phyloP scores from a whole-genome alignment of 2,113 vertebrate species.

The Gobio gobio region DNA sequence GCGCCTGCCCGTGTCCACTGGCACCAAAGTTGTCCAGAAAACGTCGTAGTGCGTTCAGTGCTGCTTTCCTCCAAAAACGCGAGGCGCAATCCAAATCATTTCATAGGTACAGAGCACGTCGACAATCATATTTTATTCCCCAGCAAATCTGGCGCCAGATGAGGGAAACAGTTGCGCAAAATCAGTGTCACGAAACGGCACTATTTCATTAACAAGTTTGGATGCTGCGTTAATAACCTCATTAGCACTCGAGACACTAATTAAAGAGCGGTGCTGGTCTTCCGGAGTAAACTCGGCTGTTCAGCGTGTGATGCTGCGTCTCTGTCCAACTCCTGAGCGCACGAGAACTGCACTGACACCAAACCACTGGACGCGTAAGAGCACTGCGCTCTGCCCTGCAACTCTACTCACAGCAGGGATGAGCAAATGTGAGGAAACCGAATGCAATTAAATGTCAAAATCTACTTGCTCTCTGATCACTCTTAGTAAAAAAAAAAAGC shows the following conservation, averaged over 20 bases:
- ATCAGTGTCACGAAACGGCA: conserved; percentile 6
- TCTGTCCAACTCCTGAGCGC: conserved; percentile 44
- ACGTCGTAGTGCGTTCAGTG: conserved; percentile 45
- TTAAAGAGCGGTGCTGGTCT: not conserved
- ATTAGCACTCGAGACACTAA: conserved; percentile 18
- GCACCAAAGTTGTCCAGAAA: conserved; percentile 54
- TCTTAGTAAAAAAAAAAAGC: not conserved
- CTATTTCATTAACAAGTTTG: not conserved
- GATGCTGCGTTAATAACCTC: not conserved
- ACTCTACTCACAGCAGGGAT: conserved; percentile 20
- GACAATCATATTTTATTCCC: conserved; percentile 47
- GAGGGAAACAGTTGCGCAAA: conserved; percentile 42
- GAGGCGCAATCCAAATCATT: conserved; percentile 51
- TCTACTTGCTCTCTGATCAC: not conserved
- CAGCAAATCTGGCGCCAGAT: conserved; percentile 36
- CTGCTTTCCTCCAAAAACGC: conserved; percentile 40
- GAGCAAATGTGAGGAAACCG: not conserved
- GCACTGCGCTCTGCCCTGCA: conserved; percentile 35
- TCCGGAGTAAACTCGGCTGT: conserved; percentile 21
- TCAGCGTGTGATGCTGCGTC: not conserved
- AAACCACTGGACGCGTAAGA: conserved; percentile 21
- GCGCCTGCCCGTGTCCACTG: conserved; percentile 44
- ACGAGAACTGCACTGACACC: conserved; percentile 20
- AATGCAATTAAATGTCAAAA: conserved; percentile 2
- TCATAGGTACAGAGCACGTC: conserved; percentile 23